These are phyloP conservation scores for Acrobasis suavella DNA, from an alignment of 2,888 invertebrate genomes.

Conservation along the genomic window DNA sequence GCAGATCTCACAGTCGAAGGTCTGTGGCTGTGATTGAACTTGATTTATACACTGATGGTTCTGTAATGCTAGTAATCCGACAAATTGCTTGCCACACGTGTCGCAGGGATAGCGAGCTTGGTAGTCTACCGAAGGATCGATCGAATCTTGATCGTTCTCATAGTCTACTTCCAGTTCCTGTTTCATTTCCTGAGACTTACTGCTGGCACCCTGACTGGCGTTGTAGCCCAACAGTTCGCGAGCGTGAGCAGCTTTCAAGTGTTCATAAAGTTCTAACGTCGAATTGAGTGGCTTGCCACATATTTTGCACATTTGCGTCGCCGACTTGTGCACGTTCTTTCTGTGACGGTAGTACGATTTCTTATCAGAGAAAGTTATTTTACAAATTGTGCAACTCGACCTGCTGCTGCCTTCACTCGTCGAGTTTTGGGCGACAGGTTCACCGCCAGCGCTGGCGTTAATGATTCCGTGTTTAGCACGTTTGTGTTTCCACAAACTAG, in stretches of 20 bases:
- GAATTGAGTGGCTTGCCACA: slow-evolving; percentile 85
- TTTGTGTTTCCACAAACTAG: slow-evolving; percentile 78
- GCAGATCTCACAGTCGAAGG: slow-evolving; percentile 85
- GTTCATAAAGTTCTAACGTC: slow-evolving; percentile 83
- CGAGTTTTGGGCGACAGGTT: slow-evolving; percentile 40
- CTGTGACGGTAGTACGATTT: slow-evolving; percentile 84
- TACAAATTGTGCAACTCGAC: slow-evolving; percentile 84
- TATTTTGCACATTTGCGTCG: slow-evolving; percentile 83
- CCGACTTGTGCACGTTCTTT: slow-evolving; percentile 78
- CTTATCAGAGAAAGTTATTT: slow-evolving; percentile 83
- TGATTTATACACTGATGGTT: slow-evolving; percentile 80
- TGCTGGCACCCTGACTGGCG: slow-evolving; percentile 62
- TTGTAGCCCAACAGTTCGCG: slow-evolving; percentile 76
- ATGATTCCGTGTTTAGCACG: slow-evolving; percentile 77
- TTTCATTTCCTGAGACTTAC: slow-evolving; percentile 56
- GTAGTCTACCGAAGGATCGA: slow-evolving; percentile 69
- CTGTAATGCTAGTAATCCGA: slow-evolving; percentile 76
- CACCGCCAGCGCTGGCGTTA: slow-evolving; percentile 53
- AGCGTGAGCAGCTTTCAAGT: slow-evolving; percentile 83
- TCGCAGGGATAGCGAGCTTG: slow-evolving; percentile 80
- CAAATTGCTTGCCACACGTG: slow-evolving; percentile 80
- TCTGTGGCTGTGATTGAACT: slow-evolving; percentile 58
- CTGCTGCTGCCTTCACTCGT: slow-evolving; percentile 56
- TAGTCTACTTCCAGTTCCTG: slow-evolving; percentile 64
- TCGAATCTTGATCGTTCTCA: slow-evolving; percentile 63